phyloP scores from a whole-genome alignment of 2,797 vertebrate genomes.

The Leptoclinus maculatus region DNA sequence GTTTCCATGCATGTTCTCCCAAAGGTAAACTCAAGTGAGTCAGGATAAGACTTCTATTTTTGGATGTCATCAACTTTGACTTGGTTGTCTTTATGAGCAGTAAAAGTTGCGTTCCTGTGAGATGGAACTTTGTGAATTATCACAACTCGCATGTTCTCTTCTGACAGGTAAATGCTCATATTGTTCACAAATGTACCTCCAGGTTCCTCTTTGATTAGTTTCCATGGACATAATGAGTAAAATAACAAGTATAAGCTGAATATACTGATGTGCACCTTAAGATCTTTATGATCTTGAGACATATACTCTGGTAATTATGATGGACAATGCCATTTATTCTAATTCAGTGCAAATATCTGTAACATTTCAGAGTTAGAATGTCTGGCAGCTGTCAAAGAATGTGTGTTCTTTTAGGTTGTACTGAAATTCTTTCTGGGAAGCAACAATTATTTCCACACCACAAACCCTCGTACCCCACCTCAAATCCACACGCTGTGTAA shows the following conservation, averaged over 20 bases:
- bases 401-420: neutral
- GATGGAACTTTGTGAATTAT: neutral
- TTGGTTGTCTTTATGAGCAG: neutral
- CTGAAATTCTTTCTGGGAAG: neutral
- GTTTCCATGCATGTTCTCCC: slow-evolving; percentile 7
- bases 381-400: neutral
- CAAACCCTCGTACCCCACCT: neutral
- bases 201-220: neutral
- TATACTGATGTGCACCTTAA: neutral
- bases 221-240: neutral
- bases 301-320: neutral
- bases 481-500: slow-evolving; percentile 7
- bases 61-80: neutral
- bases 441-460: neutral
- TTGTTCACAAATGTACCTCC: neutral
- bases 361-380: neutral
- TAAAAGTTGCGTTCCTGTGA: neutral
- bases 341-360: neutral
- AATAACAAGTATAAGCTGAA: neutral
- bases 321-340: neutral
- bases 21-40: neutral
- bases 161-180: neutral
- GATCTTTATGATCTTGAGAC: neutral
- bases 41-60: neutral
- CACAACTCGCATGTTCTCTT: neutral